Conservation (phyloP, 2,113 vertebrate species). For the Ahaetulla prasina region DNA sequence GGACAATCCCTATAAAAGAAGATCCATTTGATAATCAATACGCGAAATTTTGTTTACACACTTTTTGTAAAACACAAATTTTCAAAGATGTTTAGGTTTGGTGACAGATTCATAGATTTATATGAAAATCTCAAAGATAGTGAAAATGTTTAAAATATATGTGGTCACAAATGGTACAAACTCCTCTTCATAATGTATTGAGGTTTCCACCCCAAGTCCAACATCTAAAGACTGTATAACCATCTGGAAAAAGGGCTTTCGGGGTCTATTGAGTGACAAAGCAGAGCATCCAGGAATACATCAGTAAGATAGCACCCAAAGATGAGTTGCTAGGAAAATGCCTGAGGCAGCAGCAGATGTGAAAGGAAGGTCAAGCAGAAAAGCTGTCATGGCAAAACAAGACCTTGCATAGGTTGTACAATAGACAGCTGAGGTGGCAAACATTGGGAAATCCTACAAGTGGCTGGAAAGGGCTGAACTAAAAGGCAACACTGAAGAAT, state of each 20-base stretch:
- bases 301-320: background rate
- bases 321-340: background rate
- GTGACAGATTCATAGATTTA: background rate
- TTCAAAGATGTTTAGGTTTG: background rate
- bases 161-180: background rate
- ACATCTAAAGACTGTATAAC: background rate
- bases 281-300: background rate
- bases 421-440: background rate
- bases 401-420: background rate
- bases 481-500: background rate
- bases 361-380: background rate
- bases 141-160: background rate
- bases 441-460: background rate
- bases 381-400: background rate
- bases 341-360: background rate
- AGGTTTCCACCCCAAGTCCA: background rate
- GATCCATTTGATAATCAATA: background rate
- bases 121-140: background rate
- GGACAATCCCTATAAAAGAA: constrained; percentile 1
- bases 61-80: background rate
- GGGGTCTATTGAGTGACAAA: background rate
- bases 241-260: background rate
- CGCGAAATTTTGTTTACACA: background rate
- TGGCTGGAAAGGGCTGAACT: background rate
- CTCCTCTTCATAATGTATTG: background rate